Evolutionary conservation across 2,113 vertebrate genomes (phyloP), one percentile per base, ranked within the genome.

Genomic region (Indicator indicator): DNA sequence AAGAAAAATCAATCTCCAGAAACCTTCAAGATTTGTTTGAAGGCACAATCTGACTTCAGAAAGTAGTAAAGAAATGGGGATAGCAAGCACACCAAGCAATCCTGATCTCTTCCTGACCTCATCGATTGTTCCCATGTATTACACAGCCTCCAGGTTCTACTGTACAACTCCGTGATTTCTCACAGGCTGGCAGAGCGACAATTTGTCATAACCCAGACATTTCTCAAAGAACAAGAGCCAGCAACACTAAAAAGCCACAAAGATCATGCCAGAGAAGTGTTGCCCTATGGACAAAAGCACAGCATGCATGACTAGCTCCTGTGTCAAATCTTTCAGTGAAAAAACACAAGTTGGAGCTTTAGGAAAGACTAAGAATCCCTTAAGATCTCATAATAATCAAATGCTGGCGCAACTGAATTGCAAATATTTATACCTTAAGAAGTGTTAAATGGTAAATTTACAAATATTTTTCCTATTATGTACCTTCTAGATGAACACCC

Each of bases 81-180:
- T n/a, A 46, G 33, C 19, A 19, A 0, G 4, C 33, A 24, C 9
- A 11, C 0, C 21, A 19, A 73, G 56, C 12, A 44, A 20, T 1
- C 28, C n/a, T n/a, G 36, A n/a, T 48, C 63, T 44, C 32, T 48
- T 80, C 60, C 48, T 24, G 28, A 68, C 13, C 24, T 55, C 63
- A 16, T 44, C 54, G 59, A 9, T 0, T 70, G n/a, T 52, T 76
- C 70, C 40, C 20, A 1, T 11, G 12, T 19, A 32, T 40, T 58
- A 38, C 3, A 2, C n/a, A 38, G 27, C 27, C 40, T 85, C n/a
- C 27, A n/a, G 58, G 18, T 56, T 68, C 21, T 40, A 54, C 48
- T 11, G 0, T 36, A 48, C 48, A 82, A 62, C 10, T 24, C 32
- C 27, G 13, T 2, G 14, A 87, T 20, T 40, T 60, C 48, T 16